These are phyloP conservation scores for Rhagoletis pomonella DNA, from an alignment of 1,140 invertebrate genomes.

Conservation along the genomic window DNA sequence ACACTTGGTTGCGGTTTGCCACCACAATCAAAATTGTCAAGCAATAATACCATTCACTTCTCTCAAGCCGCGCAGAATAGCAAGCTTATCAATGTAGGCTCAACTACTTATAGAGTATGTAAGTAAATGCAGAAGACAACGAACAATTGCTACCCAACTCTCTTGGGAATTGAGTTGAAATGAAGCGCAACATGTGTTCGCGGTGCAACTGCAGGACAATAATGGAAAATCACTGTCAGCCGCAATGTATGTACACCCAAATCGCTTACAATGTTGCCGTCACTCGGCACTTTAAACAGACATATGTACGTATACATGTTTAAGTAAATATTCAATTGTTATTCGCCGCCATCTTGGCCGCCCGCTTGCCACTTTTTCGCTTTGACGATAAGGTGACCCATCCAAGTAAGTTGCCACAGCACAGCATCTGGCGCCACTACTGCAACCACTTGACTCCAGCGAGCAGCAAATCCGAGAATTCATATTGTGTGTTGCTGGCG, in stretches of 20 bases:
- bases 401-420: neutral
- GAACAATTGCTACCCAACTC: neutral
- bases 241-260: neutral
- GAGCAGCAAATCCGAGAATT: neutral
- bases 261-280: neutral
- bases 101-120: neutral
- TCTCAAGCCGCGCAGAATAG: neutral
- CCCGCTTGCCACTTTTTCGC: too few species aligned
- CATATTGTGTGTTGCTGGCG: neutral
- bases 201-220: constrained; percentile 15
- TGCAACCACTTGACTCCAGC: constrained; percentile 1
- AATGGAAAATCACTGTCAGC: constrained; percentile 8
- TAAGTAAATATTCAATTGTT: neutral
- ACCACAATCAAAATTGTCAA: neutral
- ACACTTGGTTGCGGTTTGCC: neutral
- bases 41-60: neutral
- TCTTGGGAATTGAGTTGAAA: constrained; percentile 23
- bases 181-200: constrained; percentile 36
- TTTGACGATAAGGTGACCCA: neutral
- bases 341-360: too few species aligned
- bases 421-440: neutral
- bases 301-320: neutral
- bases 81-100: neutral
- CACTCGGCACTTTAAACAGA: neutral
- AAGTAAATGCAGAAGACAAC: too few species aligned